Conservation (phyloP, 2,888 invertebrate species). For the Cheilosia vernalis region DNA sequence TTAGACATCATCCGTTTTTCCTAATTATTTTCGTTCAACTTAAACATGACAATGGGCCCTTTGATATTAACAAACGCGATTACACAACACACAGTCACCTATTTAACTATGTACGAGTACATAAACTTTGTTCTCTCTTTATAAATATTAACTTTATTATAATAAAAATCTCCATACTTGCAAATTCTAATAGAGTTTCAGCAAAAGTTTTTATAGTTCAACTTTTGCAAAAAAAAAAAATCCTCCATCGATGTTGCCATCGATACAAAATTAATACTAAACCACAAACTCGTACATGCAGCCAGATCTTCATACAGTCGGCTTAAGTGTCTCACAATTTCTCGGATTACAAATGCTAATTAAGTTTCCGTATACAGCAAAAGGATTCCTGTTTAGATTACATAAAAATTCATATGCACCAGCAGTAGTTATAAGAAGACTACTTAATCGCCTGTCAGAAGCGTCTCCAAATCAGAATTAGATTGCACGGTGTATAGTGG, state of each 20-base stretch:
- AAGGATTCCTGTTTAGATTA: slow-evolving; percentile 63
- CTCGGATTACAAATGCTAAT: slow-evolving; percentile 64
- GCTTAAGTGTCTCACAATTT: slow-evolving; percentile 40
- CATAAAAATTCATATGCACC: slow-evolving; percentile 48
- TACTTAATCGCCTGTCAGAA: slow-evolving; percentile 53
- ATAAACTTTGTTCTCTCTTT: no score
- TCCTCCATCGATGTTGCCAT: slow-evolving; percentile 25
- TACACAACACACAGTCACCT: no score
- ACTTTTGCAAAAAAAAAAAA: slow-evolving; percentile 12
- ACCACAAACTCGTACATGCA: slow-evolving; percentile 15
- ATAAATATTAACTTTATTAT: no score
- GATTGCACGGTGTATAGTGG: slow-evolving; percentile 17
- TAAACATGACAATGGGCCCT: no score
- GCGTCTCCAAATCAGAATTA: slow-evolving; percentile 19
- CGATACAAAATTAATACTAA: slow-evolving; percentile 49
- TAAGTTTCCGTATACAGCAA: slow-evolving; percentile 45
- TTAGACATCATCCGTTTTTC: no score
- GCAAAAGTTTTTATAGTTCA: slow-evolving; percentile 7
- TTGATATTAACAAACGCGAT: no score
- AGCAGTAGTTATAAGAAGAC: slow-evolving; percentile 40
- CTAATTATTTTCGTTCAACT: no score
- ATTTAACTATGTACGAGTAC: no score
- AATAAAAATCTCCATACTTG: no score
- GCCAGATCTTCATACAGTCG: slow-evolving; percentile 43
- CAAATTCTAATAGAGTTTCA: not conserved